Base-by-base conservation (phyloP, 2,888 invertebrate genomes). In the Papilio protenor region DNA sequence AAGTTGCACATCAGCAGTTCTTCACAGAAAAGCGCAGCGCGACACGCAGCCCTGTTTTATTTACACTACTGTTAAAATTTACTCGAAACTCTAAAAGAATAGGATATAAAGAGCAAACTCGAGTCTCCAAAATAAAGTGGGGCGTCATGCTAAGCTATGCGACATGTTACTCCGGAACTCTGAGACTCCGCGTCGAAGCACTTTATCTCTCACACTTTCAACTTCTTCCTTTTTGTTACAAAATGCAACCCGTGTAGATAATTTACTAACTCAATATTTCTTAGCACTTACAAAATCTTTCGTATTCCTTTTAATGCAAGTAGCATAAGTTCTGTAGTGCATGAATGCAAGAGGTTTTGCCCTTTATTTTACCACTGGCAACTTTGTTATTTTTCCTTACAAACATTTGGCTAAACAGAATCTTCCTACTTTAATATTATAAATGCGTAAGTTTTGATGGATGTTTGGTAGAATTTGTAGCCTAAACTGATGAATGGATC, bases 261-360 rank as follows among this genome's bases (percentile, higher is more conserved):
- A 78, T 78, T 78, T 78, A 78, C 78, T 78, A 75, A 78, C 78
- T 78, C 75, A 78, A 78, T 78, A 78, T 78, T 78, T 78, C 75
- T 72, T 64, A 78, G 72, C 75, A 66, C 78, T 75, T 66, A 78
- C 72, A 72, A 75, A 78, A 75, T 72, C 47, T 66, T 72, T 73
- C 52, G 73, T 59, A 49, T 59, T 73, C 49, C 49, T 78, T 78
- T 78, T 78, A 78, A 59, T 74, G 75, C 75, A 71, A 72, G 45
- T 52, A 18, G 57, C 33, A 64, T 45, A 61, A 73, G 77, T 77
- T 52, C 27, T 16, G 45, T 75, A 55, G 47, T 57, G 33, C 18
- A 61, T 52, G 18, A 10, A 40, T 75, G 66, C 75, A 75, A 52
- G 64, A 52, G 14, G 27, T 49, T 71, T 14, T 47, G 47, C 45